These are phyloP conservation scores for Ochotona princeps DNA, from an alignment of 2,113 vertebrate species.

Conservation along the genomic window DNA sequence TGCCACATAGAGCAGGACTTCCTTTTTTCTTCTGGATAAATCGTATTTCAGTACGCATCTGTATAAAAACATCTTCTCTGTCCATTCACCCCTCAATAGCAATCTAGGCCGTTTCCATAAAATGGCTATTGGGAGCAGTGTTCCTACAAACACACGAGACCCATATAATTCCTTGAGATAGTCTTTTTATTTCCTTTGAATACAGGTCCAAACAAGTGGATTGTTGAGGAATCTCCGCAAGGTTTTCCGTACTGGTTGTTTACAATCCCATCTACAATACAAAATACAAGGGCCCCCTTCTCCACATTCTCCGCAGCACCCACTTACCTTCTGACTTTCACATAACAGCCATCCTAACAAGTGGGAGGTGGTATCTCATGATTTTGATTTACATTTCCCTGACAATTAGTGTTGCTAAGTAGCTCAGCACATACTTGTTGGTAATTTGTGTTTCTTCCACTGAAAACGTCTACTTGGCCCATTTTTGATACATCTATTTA, in stretches of 20 bases:
- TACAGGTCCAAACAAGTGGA: neutral
- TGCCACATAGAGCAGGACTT: neutral
- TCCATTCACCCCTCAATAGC: no score
- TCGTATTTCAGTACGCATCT: neutral
- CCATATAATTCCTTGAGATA: neutral
- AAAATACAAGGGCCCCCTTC: neutral
- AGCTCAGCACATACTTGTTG: neutral
- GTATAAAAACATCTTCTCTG: neutral
- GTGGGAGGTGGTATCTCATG: neutral
- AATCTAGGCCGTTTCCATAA: no score
- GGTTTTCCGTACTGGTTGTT: neutral
- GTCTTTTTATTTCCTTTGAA: neutral
- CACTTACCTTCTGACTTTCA: neutral
- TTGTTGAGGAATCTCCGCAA: neutral
- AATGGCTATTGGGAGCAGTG: no score
- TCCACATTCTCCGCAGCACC: neutral
- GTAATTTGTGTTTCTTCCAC: neutral
- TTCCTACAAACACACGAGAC: no score
- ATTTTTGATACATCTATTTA: neutral
- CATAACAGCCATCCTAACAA: neutral
- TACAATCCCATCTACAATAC: neutral
- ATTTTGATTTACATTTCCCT: neutral
- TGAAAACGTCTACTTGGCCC: neutral
- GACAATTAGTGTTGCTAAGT: neutral
- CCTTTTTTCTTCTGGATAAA: no score